Base-by-base conservation (phyloP, 2,888 invertebrate genomes). In the Autographa pulchrina region DNA sequence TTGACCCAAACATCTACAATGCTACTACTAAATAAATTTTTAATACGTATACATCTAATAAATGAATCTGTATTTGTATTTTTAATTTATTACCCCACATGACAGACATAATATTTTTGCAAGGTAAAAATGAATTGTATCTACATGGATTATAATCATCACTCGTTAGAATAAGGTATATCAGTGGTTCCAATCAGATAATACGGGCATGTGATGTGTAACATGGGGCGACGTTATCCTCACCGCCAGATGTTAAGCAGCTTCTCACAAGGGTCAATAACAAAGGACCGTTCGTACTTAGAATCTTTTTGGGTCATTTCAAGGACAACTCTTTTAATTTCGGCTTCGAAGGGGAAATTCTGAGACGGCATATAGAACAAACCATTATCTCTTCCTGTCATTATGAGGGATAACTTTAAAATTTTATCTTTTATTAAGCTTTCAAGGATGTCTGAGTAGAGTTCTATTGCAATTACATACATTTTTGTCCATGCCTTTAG, bases 231-330 rank as follows among this genome's bases (percentile, higher is more conserved):
- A 86, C 82, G 86, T 86, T 90, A 89, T 90, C 89, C 82, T 74
- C 78, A 80, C 75, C 84, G 86, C 89, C 84, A 87, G 81, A 74
- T 77, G 70, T 85, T 81, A 86, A 85, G 86, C 84, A 84, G 76
- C 81, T 86, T 84, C 85, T 86, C 81, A 85, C 81, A 85, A 90
- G 93, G 94, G 94, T 90, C 63, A 85, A 77, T 76, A 83, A 92
- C 91, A 93, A 93, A 92, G 89, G 80, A 62, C 62, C 74, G 74
- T 79, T 83, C 85, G 85, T 86, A 84, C 85, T 89, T 78, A 81
- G 75, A 75, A 88, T 84, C 77, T 88, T 90, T 90, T 89, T 89
- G 86, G 91, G 91, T 90, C 88, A 92, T 89, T 84, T 85, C 93
- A 94, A 94, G 93, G 93, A 81, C 88, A 86, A 65, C 41, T 78